Base-by-base conservation (phyloP, 2,888 invertebrate species). In the Calliphora vomitoria region DNA sequence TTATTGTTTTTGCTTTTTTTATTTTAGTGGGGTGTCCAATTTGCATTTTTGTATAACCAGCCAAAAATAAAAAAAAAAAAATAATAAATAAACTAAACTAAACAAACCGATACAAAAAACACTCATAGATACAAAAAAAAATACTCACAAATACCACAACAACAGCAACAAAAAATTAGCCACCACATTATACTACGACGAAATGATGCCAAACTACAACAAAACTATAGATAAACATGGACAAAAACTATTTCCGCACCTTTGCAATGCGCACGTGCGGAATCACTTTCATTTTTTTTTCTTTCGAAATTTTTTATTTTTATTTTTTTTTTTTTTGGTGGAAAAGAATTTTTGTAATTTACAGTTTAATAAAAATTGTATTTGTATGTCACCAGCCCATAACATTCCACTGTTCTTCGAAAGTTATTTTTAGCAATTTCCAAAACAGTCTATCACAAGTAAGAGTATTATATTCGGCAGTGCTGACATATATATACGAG, bases 201-300 rank as follows among this genome's bases (percentile, higher is more conserved):
- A 79, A 86, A 79, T 47, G 62, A 79, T 81, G 80, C 71, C 71
- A 76, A 81, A 81, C 60, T 74, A 62, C n/a, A 60, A 20, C 5
- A 31, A 62, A 10, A 31, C 68, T n/a, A 6, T 8, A n/a, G 11
- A 62, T 35, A 82, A 79, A 85, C 44, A 85, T 85, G 71, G 66
- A 68, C 64, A 68, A 79, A 79, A 85, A 85, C 71, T 66, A 82
- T 82, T 82, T 80, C 85, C 88, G 88, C 82, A 88, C 80, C 76
- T 72, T 75, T 55, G 68, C 72, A 80, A 68, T 60, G 47, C 80
- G 85, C 85, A 85, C 85, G 82, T 88, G 88, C 64, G 44, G 53
- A 82, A 15, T 74, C 69, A 82, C 84, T 84, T 87, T 84, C 76
- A 84, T 87, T 84, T 79, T 76, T 64, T 20, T 55, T n/a, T 20